Evolutionary conservation across 2,113 vertebrate species (phyloP).

Genomic region (Litocranius walleri): DNA sequence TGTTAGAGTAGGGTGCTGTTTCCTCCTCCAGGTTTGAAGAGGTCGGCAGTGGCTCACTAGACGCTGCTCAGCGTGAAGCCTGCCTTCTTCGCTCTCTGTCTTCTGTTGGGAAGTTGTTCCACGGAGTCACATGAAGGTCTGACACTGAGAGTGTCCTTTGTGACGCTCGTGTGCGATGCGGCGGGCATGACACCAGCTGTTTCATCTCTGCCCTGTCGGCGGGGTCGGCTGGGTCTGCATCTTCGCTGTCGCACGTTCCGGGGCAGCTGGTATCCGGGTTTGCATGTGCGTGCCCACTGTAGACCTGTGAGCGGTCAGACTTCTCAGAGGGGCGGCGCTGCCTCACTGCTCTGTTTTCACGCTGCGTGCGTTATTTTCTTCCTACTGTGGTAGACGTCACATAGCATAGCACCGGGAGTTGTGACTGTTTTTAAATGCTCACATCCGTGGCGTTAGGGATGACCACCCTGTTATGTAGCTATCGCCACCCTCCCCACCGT

Average conservation of each 20-base stretch:
- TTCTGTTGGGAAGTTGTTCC: not conserved
- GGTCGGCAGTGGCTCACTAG: fast-evolving
- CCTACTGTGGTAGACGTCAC: not conserved
- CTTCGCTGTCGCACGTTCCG: not conserved
- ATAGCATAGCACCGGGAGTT: fast-evolving
- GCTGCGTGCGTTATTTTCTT: not conserved
- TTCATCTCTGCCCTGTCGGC: fast-evolving
- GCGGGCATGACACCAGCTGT: fast-evolving
- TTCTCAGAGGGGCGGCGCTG: not conserved
- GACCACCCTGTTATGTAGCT: too few relatives aligned
- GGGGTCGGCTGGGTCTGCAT: not conserved
- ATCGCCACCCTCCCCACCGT: fast-evolving
- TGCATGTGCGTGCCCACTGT: fast-evolving
- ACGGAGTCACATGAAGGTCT: fast-evolving
- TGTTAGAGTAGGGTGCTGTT: not conserved
- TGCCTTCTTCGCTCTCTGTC: not conserved
- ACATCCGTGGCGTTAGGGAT: fast-evolving
- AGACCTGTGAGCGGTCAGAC: not conserved
- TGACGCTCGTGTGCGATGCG: not conserved
- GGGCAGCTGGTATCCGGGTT: fast-evolving
- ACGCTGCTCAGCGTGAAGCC: not conserved
- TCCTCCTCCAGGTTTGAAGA: not conserved
- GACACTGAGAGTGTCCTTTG: fast-evolving
- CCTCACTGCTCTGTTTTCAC: not conserved
- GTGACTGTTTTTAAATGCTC: too few relatives aligned